Evolutionary conservation across 2,888 invertebrate species (phyloP), one percentile per base, ranked within the genome.

Genomic region (Amphipoea oculea): DNA sequence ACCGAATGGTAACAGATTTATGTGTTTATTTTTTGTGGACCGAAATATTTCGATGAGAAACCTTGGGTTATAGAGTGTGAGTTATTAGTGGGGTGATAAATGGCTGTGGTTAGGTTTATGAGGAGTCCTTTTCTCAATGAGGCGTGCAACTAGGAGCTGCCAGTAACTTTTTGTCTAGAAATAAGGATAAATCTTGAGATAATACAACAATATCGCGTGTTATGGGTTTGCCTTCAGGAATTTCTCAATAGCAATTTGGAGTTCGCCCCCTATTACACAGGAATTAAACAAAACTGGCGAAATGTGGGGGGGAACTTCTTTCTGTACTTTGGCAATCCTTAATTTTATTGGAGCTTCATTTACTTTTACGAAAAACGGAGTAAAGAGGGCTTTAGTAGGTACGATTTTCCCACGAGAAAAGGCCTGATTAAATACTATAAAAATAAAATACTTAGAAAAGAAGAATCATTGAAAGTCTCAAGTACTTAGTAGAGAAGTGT

Each of bases 1-100:
- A 42, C 62, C 48, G 14, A 84, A 84, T 74, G 66, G 65, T 42
- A 72, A 57, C 77, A 81, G 86, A 89, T 88, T 84, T 84, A 87
- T 87, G 81, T 74, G 69, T 73, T 68, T 57, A 79, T 84, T 81
- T 84, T 82, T 83, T 83, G 70, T 71, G 7, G 29, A 54, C 51
- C 51, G 36, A 73, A 76, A 73, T 78, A 63, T 76, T 82, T 86
- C 42, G 66, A 73, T 4, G 67, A 71, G 57, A 65, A 67, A 51
- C 60, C 81, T 71, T 20, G 68, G 29, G 60, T 54, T 67, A 77
- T 65, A 66, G 48, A 60, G 66, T 71, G 72, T 73, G 45, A 63
- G 63, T 84, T 81, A 76, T 71, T 76, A 71, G 29, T 51, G 6
- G 62, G 40, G 29, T 82, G 68, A 73, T 65, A 70, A 73, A 83